phyloP scores from a whole-genome alignment of 2,797 vertebrate species.

The Smutsia temminckii region DNA sequence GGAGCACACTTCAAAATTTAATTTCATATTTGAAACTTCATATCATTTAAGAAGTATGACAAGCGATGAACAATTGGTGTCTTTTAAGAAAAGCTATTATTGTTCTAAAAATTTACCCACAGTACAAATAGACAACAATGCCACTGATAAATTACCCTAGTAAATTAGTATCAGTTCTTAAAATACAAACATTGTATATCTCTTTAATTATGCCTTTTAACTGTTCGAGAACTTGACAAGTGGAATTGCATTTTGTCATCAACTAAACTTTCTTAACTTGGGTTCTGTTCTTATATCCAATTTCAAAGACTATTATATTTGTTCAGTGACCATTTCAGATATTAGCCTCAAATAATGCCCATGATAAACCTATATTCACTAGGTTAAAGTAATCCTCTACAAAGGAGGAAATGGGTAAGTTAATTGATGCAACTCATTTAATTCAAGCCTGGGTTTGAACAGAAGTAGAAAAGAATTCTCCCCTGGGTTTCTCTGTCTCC shows the following conservation, averaged over 20 bases:
- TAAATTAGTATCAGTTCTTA: neutral
- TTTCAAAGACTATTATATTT: neutral
- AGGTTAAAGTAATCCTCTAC: neutral
- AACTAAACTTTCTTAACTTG: neutral
- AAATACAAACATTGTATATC: neutral
- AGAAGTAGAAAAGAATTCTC: neutral
- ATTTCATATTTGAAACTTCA: neutral
- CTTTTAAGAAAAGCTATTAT: neutral
- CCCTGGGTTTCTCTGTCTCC: no score
- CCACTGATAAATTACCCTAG: neutral
- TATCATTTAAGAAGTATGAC: neutral
- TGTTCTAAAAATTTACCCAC: neutral
- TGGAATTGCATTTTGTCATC: neutral
- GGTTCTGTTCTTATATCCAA: neutral
- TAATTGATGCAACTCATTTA: neutral
- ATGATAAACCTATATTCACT: neutral
- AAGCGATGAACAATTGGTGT: neutral
- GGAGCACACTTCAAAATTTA: neutral
- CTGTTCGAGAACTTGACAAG: neutral
- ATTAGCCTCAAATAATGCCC: neutral
- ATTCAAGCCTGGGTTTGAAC: neutral
- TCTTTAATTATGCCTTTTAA: neutral
- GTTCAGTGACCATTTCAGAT: neutral
- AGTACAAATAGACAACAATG: neutral
- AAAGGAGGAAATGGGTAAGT: neutral